Evolutionary conservation across 2,113 vertebrate species (phyloP).

Genomic region (Sturnus vulgaris): DNA sequence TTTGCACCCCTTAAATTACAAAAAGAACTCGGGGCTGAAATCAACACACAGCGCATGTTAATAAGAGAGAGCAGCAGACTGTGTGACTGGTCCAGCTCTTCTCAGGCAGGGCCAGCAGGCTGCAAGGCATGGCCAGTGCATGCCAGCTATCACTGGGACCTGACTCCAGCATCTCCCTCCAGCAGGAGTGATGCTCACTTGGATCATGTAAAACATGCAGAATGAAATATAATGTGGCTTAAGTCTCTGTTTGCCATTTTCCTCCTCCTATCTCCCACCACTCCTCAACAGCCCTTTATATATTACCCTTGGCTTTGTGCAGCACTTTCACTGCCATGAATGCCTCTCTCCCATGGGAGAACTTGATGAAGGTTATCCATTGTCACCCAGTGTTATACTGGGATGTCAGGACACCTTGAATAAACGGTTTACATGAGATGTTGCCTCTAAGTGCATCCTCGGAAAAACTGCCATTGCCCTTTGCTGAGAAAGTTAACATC

Average conservation of each 20-base stretch:
- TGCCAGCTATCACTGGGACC: neutral
- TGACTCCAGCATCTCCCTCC: neutral
- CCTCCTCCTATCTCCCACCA: neutral
- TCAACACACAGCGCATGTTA: neutral
- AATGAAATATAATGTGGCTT: neutral
- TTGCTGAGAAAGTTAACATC: constrained; percentile 76
- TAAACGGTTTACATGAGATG: constrained; percentile 65
- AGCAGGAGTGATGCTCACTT: neutral
- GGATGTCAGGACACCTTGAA: constrained; percentile 56
- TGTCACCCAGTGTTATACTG: constrained; percentile 48
- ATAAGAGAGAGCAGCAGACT: constrained; percentile 20
- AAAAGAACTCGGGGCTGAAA: constrained; percentile 26
- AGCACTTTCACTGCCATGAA: neutral
- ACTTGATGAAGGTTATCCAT: constrained; percentile 58
- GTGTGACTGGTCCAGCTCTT: neutral
- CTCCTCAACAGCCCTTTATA: neutral
- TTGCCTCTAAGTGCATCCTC: constrained; percentile 40
- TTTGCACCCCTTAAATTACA: constrained; percentile 59
- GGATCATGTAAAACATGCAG: neutral
- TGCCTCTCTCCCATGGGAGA: constrained; percentile 11
- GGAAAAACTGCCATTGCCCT: constrained; percentile 67
- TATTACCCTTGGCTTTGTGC: constrained; percentile 4
- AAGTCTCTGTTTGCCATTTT: neutral
- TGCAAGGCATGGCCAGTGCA: neutral
- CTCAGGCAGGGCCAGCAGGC: neutral